Evolutionary conservation across 2,888 invertebrate genomes (phyloP).

Genomic region (Odontocolon sp.): DNA sequence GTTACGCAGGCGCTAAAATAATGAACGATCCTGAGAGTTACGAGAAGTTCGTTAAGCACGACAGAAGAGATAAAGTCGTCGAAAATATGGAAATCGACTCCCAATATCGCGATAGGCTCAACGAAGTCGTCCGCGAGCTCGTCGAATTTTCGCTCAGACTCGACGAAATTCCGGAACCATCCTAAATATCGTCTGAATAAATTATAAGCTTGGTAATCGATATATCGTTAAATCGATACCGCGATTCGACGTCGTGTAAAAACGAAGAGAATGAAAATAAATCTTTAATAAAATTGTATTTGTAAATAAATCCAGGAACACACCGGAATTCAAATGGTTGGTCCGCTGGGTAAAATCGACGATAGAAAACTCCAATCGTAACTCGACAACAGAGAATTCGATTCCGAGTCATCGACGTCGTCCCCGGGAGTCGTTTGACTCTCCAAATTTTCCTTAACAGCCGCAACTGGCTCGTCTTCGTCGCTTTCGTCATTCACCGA

Average conservation of each 20-base stretch:
- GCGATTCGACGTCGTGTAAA: neutral
- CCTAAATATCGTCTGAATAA: conserved; percentile 41
- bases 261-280: neutral
- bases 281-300: conserved; percentile 52
- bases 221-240: no score
- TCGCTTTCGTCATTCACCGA: conserved; percentile 67
- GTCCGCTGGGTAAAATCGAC: conserved; percentile 70
- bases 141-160: conserved; percentile 66
- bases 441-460: conserved; percentile 48
- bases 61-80: conserved; percentile 67
- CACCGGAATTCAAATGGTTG: conserved; percentile 42
- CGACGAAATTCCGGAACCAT: conserved; percentile 65
- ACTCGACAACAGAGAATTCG: conserved; percentile 59
- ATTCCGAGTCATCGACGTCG: conserved; percentile 48
- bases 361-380: conserved; percentile 74
- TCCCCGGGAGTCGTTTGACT: conserved; percentile 17
- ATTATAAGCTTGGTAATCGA: neutral
- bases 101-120: conserved; percentile 67
- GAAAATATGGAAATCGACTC: conserved; percentile 67
- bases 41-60: conserved; percentile 62
- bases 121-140: conserved; percentile 69
- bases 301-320: neutral
- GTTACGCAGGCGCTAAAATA: conserved; percentile 62
- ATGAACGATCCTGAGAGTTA: conserved; percentile 66
- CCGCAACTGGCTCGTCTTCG: conserved; percentile 52